A percentile compares a stretch with the other conserved stretches of the same genome.
phyloP scores from a whole-genome alignment of 2,797 vertebrate species.

The Mus caroli region DNA sequence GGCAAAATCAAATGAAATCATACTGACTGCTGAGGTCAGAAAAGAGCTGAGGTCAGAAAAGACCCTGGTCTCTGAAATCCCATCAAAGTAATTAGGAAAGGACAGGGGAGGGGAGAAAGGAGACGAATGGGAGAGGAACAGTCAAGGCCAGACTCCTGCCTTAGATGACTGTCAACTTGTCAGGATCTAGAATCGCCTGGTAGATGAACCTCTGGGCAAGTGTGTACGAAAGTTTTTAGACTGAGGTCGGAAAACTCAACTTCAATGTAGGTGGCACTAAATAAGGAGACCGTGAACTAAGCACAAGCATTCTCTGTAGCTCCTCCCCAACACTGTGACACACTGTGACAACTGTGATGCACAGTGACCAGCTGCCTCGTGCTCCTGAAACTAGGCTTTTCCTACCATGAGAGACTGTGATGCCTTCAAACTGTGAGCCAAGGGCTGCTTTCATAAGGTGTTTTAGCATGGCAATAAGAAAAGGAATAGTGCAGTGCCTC shows the following conservation, averaged over 20 bases:
- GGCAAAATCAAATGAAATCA: constrained; percentile 70
- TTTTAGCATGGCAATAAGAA: neutral
- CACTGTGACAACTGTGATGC: neutral
- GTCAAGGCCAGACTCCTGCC: neutral
- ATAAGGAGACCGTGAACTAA: neutral
- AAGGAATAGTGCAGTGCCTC: neutral
- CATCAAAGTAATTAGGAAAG: constrained; percentile 59
- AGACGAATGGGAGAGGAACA: neutral
- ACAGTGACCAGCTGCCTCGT: neutral
- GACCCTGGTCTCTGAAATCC: constrained; percentile 55
- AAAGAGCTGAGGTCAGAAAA: constrained; percentile 55
- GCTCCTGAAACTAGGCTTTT: neutral
- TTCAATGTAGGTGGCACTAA: neutral
- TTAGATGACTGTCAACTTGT: neutral
- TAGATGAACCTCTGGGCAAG: neutral
- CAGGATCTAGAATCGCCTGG: neutral
- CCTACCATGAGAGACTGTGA: neutral
- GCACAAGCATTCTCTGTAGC: neutral
- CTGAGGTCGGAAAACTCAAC: neutral
- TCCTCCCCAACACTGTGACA: neutral
- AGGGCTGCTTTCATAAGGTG: neutral
- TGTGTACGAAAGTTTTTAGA: neutral
- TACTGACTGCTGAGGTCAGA: constrained; percentile 40
- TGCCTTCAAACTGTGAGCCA: neutral
- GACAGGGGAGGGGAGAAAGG: neutral